Evolutionary conservation across 1,140 invertebrate genomes (phyloP), one percentile per base, ranked within the genome.

Genomic region (Antheraea mylitta): DNA sequence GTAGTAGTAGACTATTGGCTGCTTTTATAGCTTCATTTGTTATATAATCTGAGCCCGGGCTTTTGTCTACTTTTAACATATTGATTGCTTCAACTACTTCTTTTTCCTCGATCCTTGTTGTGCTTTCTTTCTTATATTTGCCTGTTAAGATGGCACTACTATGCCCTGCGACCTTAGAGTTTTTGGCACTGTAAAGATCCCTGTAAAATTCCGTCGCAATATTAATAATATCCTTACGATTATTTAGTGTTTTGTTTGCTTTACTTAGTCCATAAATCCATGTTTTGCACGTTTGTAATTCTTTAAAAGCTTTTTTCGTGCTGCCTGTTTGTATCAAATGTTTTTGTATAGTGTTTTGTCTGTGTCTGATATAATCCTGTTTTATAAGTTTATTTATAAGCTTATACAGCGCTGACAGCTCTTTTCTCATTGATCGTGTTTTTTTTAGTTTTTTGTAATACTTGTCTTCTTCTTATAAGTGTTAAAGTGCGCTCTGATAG

Each of bases 21-120:
- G 36, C 18, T 42, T 38, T 64, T 64, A 64, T 64, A 18, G 63
- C 63, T 42, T 64, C 63, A 38, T 64, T 64, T 37, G 63, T 64
- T 2, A 64, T 64, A 37, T 18, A 18, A 16, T 64, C 63, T 7
- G 63, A 16, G 18, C 63, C 63, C 11, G 61, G 61, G 36, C 61
- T 37, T 37, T 63, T 63, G 7, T 63, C 61, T 36, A 37, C 16
- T 37, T 63, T 63, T 63, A 63, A 37, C 6, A 9, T 63, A n/a
- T 63, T 63, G 19, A 63, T 30, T 63, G 19, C 61, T 16, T 30
- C 8, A 30, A 37, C 7, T 36, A 63, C 61, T 63, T 63, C 61
- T 11, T 36, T 63, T 63, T 16, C 36, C 11, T 22, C 36, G 8
- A 63, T 16, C n/a, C 7, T 18, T 60, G 16, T 18, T 18, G 22